Conservation (phyloP, 2,888 invertebrate species). For the Deilephila porcellus region DNA sequence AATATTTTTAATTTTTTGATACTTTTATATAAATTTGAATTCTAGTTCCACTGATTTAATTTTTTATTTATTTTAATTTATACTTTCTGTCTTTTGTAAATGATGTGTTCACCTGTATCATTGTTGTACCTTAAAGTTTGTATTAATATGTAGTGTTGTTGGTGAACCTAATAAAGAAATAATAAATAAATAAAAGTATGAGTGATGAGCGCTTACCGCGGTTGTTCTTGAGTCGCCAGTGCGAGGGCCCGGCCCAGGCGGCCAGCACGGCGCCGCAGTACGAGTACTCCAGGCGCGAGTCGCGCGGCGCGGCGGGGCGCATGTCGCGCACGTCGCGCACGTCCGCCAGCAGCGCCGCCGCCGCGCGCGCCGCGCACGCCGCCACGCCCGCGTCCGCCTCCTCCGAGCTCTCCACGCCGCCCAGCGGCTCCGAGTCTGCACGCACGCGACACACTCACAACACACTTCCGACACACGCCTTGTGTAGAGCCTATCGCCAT, state of each 20-base stretch:
- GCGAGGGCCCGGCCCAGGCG: conserved; percentile 93
- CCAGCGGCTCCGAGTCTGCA: conserved; percentile 75
- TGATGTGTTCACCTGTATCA: too few relatives aligned
- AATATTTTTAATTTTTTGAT: too few relatives aligned
- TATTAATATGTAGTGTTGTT: too few relatives aligned
- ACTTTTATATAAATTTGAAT: too few relatives aligned
- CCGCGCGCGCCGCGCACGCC: conserved; percentile 67
- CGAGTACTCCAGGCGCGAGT: conserved; percentile 88
- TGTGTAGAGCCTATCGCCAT: too few relatives aligned
- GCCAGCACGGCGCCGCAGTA: conserved; percentile 85
- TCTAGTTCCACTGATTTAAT: too few relatives aligned
- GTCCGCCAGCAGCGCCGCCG: conserved; percentile 52
- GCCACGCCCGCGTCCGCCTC: conserved; percentile 74
- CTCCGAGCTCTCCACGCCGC: conserved; percentile 76
- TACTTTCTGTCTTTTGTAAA: too few relatives aligned
- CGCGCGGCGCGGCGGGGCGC: conserved; percentile 78
- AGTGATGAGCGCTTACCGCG: conserved; percentile 57
- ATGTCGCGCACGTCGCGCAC: conserved; percentile 77
- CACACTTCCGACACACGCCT: too few relatives aligned
- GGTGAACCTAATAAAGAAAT: too few relatives aligned
- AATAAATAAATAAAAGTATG: neutral
- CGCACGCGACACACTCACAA: conserved; percentile 3
- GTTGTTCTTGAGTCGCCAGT: conserved; percentile 90
- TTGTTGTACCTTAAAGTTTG: too few relatives aligned
- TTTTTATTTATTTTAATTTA: too few relatives aligned